Percentiles rank a stretch among this genome's conserved stretches.
These are phyloP conservation scores for Pantala flavescens DNA, from an alignment of 1,140 invertebrate genomes.

Conservation along the genomic window DNA sequence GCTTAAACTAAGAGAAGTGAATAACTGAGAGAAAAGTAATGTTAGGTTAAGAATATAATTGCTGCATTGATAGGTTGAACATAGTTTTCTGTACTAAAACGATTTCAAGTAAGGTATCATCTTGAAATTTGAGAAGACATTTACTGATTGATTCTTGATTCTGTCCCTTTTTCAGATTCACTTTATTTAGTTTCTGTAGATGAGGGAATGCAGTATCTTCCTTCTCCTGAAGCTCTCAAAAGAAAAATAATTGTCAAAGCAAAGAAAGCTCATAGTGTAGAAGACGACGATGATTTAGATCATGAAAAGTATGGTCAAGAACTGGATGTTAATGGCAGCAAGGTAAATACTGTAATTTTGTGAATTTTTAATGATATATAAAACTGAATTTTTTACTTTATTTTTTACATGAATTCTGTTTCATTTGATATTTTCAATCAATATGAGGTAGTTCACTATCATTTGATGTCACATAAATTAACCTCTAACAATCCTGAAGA, in stretches of 20 bases:
- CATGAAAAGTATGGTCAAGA: slow-evolving; percentile 23
- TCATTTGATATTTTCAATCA: no score
- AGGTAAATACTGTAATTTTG: not conserved
- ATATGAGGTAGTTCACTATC: no score
- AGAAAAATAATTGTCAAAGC: slow-evolving; percentile 41
- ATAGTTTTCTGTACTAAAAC: no score
- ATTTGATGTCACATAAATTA: no score
- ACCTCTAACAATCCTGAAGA: no score
- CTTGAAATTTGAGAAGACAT: not conserved
- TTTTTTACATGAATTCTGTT: no score
- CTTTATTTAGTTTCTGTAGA: slow-evolving; percentile 30
- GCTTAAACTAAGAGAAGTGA: no score
- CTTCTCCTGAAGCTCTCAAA: slow-evolving; percentile 36
- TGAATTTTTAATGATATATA: not conserved
- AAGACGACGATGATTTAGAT: slow-evolving; percentile 24
- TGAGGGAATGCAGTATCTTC: slow-evolving; percentile 27
- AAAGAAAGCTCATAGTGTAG: slow-evolving; percentile 31
- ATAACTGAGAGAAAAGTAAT: no score
- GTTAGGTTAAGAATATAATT: no score
- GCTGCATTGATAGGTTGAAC: no score
- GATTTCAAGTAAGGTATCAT: no score
- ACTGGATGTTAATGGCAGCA: not conserved
- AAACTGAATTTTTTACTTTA: not conserved
- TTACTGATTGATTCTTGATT: not conserved
- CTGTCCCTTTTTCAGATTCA: slow-evolving; percentile 26